Percentiles rank a stretch among this genome's conserved stretches.
Evolutionary conservation across 1,140 invertebrate species (phyloP).

Genomic region (Telenomus remus): DNA sequence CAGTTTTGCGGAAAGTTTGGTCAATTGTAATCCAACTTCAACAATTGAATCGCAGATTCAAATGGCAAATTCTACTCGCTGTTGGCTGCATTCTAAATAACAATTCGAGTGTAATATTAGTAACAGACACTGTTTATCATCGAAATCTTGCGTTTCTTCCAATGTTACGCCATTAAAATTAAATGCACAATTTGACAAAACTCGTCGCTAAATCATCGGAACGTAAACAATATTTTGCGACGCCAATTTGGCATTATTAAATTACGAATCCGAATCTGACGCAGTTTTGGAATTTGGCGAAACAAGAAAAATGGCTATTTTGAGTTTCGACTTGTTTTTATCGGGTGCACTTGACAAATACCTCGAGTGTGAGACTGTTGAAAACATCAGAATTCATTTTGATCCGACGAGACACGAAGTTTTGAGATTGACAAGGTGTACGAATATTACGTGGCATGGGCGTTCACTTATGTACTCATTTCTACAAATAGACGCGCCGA

Average conservation of each 20-base stretch:
- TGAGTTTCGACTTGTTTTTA: too few relatives aligned
- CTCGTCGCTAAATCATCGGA: conserved; percentile 22
- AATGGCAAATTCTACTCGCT: background rate
- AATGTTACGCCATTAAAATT: conserved; percentile 45
- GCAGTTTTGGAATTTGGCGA: background rate
- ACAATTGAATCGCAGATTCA: conserved; percentile 44
- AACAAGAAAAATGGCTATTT: too few relatives aligned
- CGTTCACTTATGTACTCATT: conserved; percentile 71
- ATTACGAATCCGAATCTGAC: background rate
- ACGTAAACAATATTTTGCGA: conserved; percentile 25
- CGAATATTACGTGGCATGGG: conserved; percentile 63
- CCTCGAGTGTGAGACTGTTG: too few relatives aligned
- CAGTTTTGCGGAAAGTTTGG: background rate
- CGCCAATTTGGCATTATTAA: background rate
- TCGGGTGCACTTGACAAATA: too few relatives aligned
- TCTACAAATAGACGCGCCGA: conserved; percentile 72
- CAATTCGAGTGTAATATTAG: conserved; percentile 12
- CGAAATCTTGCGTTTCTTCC: conserved; percentile 25
- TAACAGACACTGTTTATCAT: conserved; percentile 31
- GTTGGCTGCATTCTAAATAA: conserved; percentile 15
- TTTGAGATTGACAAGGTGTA: conserved; percentile 53
- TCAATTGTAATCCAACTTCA: conserved; percentile 16
- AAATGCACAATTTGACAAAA: conserved; percentile 41
- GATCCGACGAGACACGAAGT: conserved; percentile 28
- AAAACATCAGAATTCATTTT: conserved; percentile 40